A percentile compares a stretch with the other conserved stretches of the same genome.
phyloP scores from a whole-genome alignment of 1,140 invertebrate species.

The Zaprionus nigranus region DNA sequence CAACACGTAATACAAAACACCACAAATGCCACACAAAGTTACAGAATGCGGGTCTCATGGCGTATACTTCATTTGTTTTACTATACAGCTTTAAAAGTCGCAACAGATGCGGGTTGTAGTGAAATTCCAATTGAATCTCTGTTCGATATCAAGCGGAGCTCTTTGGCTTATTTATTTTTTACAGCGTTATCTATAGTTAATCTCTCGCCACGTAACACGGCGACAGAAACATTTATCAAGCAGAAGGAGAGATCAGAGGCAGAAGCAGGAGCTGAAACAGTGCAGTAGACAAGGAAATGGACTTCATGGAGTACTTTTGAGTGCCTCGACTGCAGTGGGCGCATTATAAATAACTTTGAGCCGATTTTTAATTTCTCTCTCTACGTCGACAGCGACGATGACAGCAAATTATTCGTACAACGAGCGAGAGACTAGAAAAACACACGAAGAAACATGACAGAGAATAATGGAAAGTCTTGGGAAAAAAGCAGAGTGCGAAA shows the following conservation, averaged over 20 bases:
- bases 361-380: conserved; percentile 57
- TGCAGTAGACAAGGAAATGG: neutral
- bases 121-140: conserved; percentile 11
- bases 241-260: neutral
- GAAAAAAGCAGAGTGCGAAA: conserved; percentile 29
- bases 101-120: neutral
- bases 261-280: conserved; percentile 4
- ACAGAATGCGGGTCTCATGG: neutral
- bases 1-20: conserved; percentile 48
- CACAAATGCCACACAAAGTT: neutral
- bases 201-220: neutral
- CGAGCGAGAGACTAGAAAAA: neutral
- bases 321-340: conserved; percentile 10
- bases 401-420: conserved; percentile 64
- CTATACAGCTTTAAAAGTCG: conserved; percentile 1
- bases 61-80: conserved; percentile 51
- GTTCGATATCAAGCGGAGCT: neutral
- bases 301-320: conserved; percentile 15
- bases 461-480: conserved; percentile 20
- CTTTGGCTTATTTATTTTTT: conserved; percentile 44
- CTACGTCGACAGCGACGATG: conserved; percentile 47
- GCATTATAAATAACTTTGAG: conserved; percentile 50
- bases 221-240: conserved; percentile 33
- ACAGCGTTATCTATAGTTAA: conserved; percentile 35
- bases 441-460: conserved; percentile 16